Evolutionary conservation across 1,140 invertebrate species (phyloP).

Genomic region (Marisa cornuarietis): DNA sequence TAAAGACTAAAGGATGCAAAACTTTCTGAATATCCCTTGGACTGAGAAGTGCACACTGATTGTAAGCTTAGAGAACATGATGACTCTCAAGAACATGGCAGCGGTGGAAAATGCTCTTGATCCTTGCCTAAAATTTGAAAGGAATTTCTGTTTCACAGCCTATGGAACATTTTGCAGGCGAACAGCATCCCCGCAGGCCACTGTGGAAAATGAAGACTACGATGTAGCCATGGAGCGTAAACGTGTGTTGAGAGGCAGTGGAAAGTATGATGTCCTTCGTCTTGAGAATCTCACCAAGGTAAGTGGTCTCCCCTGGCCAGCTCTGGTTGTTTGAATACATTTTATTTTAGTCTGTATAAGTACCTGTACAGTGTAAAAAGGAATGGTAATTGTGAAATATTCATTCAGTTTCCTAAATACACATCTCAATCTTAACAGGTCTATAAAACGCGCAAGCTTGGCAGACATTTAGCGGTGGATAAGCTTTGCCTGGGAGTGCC

Average conservation of each 20-base stretch:
- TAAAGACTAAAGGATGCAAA: too few species aligned
- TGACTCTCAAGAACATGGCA: too few species aligned
- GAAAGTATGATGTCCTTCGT: constrained; percentile 59
- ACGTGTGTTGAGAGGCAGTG: constrained; percentile 61
- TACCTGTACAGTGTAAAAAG: too few species aligned
- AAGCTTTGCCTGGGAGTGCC: constrained; percentile 77
- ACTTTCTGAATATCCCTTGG: too few species aligned
- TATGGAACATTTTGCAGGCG: constrained; percentile 13
- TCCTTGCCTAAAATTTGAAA: too few species aligned
- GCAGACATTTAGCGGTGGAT: constrained; percentile 72
- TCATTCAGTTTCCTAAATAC: too few species aligned
- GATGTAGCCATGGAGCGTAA: constrained; percentile 68
- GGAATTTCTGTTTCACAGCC: too few species aligned
- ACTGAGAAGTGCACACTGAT: too few species aligned
- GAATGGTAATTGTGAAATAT: too few species aligned
- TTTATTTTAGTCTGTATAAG: too few species aligned
- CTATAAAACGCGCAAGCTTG: constrained; percentile 56
- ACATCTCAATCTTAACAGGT: constrained; percentile 48
- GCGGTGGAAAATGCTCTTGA: too few species aligned
- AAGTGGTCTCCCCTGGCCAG: neutral
- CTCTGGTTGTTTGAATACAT: neutral
- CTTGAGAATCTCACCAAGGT: constrained; percentile 67
- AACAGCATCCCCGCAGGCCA: neutral
- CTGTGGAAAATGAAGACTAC: constrained; percentile 63
- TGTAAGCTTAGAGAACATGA: too few species aligned